Evolutionary conservation across 1,140 invertebrate genomes (phyloP), one percentile per base, ranked within the genome.

Genomic region (Bemisia tabaci): DNA sequence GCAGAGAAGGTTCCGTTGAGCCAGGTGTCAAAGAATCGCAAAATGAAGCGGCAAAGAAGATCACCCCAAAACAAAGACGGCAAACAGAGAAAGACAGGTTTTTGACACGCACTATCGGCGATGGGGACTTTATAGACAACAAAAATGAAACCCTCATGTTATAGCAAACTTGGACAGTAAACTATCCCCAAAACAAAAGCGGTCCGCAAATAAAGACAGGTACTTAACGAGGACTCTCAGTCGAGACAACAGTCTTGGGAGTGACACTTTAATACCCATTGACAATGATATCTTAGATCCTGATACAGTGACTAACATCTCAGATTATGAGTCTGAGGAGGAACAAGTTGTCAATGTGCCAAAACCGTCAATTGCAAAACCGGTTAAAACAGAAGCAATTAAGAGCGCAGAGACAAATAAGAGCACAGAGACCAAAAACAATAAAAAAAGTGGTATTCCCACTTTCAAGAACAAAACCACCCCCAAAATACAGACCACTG

Each of bases 161-260:
- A 65, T 48, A 25, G 60, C 61, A 24, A 33, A 63, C 26, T 22
- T 64, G 12, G 61, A 59, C 25, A 27, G 58, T 25, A n/a, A 68
- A 59, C 22, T 89, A 60, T 89, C 88, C 0, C 87, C 88, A 0
- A 90, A 89, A 76, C 86, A 90, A 71, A 87, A 86, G 72, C 76
- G 89, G 66, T 84, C 83, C 59, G 72, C 86, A 25, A 81, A 83
- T 1, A 88, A 89, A 73, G 87, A 91, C 70, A 81, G 89, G 71
- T 73, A 69, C 58, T 22, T 24, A 24, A 59, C 17, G 25, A 65
- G 17, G 84, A 85, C 64, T 81, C 79, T n/a, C 81, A 83, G 64
- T 78, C 79, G 1, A 79, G 63, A 48, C 5, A 48, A 48, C 17
- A 48, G 33, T 48, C 17, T 48, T 9, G 33, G 33, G 5, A 48